Evolutionary conservation across 2,888 invertebrate species (phyloP), one percentile per base, ranked within the genome.

Genomic region (Clusia tigrina): DNA sequence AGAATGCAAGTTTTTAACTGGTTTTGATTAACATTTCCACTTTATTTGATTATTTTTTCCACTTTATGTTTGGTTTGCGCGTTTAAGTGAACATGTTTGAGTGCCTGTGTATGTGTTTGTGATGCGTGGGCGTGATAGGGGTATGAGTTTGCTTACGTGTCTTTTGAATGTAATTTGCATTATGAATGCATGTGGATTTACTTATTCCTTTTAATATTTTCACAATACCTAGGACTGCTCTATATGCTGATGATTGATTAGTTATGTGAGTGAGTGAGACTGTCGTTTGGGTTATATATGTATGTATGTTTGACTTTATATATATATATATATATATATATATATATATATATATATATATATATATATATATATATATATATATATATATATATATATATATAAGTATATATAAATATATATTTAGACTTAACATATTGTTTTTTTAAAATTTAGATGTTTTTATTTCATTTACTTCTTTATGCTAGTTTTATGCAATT

Each of bases 21-120:
- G 2, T 54, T 54, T 64, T 64, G 64, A 64, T 64, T 64, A 64
- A 64, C 64, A 64, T 64, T 64, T 60, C 38, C 64, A 64, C 60
- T 64, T 64, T 64, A 64, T 64, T 64, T 64, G 64, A 64, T 64
- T 64, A 64, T 52, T 64, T 60, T 62, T 9, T 59, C 51, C 56
- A 59, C 54, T 25, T 57, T 38, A 22, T 48, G 22, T 20, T 18
- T 48, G 6, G 48, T 48, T 20, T 48, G 48, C 5, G 48, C 15
- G 20, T 42, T 10, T n/a, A 42, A 42, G 42, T 32, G 32, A 12
- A 5, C 5, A 32, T 42, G 32, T 32, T 6, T 12, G 42, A 42
- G 42, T 6, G 42, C 15, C 18, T 48, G 48, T 48, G 48, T 48
- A 15, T 48, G 48, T 20, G 22, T 48, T 18, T 20, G 48, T 18